Conservation (phyloP, 2,888 invertebrate species). For the Synanthedon vespiformis region DNA sequence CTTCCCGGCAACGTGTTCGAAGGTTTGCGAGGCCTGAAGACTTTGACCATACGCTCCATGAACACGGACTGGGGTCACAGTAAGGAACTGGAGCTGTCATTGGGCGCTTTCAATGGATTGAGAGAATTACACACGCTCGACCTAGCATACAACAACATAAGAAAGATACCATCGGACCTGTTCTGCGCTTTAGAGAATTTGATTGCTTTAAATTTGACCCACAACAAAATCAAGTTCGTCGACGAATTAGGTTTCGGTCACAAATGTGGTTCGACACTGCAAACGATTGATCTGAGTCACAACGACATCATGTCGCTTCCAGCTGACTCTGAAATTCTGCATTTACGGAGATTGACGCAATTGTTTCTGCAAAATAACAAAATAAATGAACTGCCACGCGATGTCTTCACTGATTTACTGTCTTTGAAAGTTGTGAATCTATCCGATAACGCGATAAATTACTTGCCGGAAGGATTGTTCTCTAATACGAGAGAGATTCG, state of each 20-base stretch:
- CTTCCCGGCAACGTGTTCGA: constrained; percentile 83
- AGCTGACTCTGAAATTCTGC: constrained; percentile 81
- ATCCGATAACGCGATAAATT: constrained; percentile 85
- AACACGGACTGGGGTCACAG: constrained; percentile 82
- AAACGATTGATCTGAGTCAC: constrained; percentile 82
- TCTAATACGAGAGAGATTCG: constrained; percentile 83
- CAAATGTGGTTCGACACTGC: constrained; percentile 76
- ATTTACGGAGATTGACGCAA: constrained; percentile 82
- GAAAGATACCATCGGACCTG: constrained; percentile 80
- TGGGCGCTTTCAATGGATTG: constrained; percentile 80
- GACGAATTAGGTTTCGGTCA: constrained; percentile 79
- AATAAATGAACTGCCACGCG: constrained; percentile 80
- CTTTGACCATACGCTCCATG: constrained; percentile 80
- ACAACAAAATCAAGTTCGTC: constrained; percentile 83
- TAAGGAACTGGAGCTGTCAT: constrained; percentile 78
- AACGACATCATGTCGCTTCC: constrained; percentile 82
- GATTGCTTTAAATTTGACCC: constrained; percentile 85
- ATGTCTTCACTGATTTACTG: constrained; percentile 82
- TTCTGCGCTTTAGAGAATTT: constrained; percentile 86
- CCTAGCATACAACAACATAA: constrained; percentile 83
- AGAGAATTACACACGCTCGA: constrained; percentile 83
- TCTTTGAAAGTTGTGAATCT: constrained; percentile 86
- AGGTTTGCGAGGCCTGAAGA: constrained; percentile 82
- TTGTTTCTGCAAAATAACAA: constrained; percentile 87
- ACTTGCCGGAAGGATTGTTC: constrained; percentile 85